These are phyloP conservation scores for Sphaeridia pumilis DNA, from an alignment of 2,888 invertebrate genomes.

Conservation along the genomic window DNA sequence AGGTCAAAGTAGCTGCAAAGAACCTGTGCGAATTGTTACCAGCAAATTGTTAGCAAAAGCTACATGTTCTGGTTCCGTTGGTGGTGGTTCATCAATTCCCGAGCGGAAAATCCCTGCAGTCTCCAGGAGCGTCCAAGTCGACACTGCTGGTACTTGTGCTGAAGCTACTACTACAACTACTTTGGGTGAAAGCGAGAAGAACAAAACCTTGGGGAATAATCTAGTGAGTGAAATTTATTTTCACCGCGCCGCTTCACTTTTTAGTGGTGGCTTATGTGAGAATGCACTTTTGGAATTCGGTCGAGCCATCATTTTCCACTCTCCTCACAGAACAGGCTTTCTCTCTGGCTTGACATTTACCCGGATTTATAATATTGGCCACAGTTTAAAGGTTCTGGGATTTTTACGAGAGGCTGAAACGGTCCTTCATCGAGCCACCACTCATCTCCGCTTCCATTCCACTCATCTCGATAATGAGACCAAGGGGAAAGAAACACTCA, in stretches of 20 bases:
- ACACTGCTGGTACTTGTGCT: too few species aligned
- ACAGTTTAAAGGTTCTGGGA: conserved; percentile 14
- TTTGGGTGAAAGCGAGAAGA: too few species aligned
- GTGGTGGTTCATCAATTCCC: too few species aligned
- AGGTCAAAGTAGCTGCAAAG: too few species aligned
- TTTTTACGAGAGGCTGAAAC: conserved; percentile 8
- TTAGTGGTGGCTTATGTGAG: conserved; percentile 8
- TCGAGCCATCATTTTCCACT: conserved; percentile 7
- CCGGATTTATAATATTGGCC: conserved; percentile 8
- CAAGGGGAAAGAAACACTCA: conserved; percentile 27
- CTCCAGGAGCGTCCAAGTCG: too few species aligned
- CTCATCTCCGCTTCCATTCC: conserved; percentile 15
- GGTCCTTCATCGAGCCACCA: conserved; percentile 16
- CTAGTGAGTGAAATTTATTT: conserved; percentile 18
- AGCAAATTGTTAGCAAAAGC: too few species aligned
- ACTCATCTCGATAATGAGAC: conserved; percentile 19
- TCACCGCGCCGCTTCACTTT: conserved; percentile 15
- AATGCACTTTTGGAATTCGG: conserved; percentile 14
- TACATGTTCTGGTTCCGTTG: too few species aligned
- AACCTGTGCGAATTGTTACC: too few species aligned
- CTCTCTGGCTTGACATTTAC: conserved; percentile 1
- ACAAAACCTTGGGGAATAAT: background rate
- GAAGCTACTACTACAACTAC: too few species aligned
- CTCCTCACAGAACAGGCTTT: background rate
- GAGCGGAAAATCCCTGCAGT: too few species aligned